Conservation (phyloP, 2,797 vertebrate genomes). For the Phaenicophaeus curvirostris region DNA sequence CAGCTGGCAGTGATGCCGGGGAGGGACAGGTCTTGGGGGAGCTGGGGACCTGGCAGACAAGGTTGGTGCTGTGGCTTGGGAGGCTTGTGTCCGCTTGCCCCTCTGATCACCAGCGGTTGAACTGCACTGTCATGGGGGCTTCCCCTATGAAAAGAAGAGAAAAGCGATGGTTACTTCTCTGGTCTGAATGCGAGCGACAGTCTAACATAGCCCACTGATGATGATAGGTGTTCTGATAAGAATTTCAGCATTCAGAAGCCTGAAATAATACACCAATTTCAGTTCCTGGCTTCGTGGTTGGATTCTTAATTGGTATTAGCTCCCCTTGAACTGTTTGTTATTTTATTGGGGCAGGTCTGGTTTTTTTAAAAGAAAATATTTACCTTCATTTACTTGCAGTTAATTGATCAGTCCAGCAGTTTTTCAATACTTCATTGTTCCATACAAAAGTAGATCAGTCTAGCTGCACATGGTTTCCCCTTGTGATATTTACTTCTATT, state of each 20-base stretch:
- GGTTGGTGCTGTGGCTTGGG: background rate
- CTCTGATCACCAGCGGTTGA: fast-evolving
- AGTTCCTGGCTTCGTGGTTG: background rate
- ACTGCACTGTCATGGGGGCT: fast-evolving
- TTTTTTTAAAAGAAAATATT: background rate
- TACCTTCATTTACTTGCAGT: background rate
- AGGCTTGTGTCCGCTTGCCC: fast-evolving
- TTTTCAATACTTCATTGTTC: conserved; percentile 1
- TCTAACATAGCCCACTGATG: background rate
- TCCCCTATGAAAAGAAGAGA: too few species aligned
- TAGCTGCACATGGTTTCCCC: conserved; percentile 7
- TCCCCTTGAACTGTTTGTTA: background rate
- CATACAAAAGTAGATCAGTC: background rate
- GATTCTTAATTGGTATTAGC: background rate
- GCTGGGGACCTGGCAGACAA: background rate
- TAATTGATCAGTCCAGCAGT: background rate
- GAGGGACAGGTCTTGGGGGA: background rate
- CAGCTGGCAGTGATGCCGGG: background rate
- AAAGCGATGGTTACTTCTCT: too few species aligned
- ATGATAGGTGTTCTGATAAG: background rate
- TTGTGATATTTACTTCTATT: conserved; percentile 14
- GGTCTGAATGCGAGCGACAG: too few species aligned
- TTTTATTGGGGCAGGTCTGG: background rate
- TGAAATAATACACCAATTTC: background rate
- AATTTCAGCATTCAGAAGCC: background rate